Conservation (phyloP, 2,797 vertebrate genomes). For the Anabacerthia variegaticeps region DNA sequence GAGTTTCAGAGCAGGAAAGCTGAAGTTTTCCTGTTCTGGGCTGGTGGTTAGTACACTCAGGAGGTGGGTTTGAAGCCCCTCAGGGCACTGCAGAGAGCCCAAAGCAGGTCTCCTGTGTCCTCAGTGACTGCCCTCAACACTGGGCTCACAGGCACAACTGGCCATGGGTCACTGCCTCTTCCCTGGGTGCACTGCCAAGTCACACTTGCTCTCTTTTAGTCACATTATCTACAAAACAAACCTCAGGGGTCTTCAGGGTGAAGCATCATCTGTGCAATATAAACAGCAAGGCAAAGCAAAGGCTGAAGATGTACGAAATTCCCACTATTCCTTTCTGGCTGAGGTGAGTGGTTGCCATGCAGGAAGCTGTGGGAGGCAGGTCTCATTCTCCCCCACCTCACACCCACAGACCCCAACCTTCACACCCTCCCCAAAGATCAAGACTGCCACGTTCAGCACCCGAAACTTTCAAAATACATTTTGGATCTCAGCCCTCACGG, state of each 20-base stretch:
- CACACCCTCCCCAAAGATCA: not conserved
- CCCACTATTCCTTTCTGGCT: not conserved
- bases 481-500: not conserved
- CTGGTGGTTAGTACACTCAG: not conserved
- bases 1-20: not conserved
- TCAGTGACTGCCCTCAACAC: not conserved
- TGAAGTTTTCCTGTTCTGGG: not conserved
- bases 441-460: not conserved
- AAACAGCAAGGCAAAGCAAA: not conserved
- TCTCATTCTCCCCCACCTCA: not conserved
- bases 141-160: rapidly evolving
- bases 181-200: not conserved
- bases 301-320: not conserved
- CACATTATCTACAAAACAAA: not conserved
- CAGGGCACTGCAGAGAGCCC: not conserved
- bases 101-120: not conserved
- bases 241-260: not conserved
- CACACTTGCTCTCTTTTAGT: not conserved
- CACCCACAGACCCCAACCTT: not conserved
- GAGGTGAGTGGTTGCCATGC: rapidly evolving
- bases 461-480: not conserved
- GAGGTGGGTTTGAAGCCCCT: not conserved
- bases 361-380: not conserved
- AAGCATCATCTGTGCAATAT: rapidly evolving
- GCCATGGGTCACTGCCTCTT: not conserved